phyloP scores from a whole-genome alignment of 2,797 vertebrate genomes.

The Podarcis lilfordi region DNA sequence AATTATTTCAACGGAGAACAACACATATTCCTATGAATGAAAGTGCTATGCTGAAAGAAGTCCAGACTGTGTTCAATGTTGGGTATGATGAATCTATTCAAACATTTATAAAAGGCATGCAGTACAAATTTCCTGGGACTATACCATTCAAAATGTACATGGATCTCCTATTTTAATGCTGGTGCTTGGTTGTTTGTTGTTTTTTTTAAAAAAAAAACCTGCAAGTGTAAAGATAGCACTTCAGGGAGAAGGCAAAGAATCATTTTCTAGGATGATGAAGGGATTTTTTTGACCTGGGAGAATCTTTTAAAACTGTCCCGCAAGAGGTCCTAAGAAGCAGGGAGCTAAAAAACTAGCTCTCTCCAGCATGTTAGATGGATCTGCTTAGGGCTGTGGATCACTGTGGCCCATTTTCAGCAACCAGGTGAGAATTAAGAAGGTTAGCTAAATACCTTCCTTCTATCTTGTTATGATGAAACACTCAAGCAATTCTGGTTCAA shows the following conservation, averaged over 20 bases:
- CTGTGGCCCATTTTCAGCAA: conserved; percentile 57
- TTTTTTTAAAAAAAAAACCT: not conserved
- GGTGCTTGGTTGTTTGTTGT: too few species aligned
- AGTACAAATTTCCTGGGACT: not conserved
- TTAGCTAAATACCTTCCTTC: conserved; percentile 29
- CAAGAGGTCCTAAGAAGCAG: conserved; percentile 67
- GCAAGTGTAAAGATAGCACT: not conserved
- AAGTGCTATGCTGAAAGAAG: not conserved
- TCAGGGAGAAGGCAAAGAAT: not conserved
- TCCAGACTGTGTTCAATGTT: not conserved
- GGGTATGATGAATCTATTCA: not conserved
- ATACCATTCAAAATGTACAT: not conserved
- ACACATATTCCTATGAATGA: not conserved
- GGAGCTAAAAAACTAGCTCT: conserved; percentile 41
- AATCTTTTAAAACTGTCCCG: not conserved
- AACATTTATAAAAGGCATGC: not conserved
- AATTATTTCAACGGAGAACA: not conserved
- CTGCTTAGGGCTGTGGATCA: conserved; percentile 35
- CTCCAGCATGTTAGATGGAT: conserved; percentile 25
- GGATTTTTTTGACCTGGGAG: not conserved
- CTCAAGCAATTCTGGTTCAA: conserved; percentile 41
- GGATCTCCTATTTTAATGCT: not conserved
- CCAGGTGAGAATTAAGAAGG: conserved; percentile 52
- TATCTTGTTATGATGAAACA: conserved; percentile 45
- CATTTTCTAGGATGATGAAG: not conserved